Conservation (phyloP, 2,888 invertebrate species). For the Noctua janthe region DNA sequence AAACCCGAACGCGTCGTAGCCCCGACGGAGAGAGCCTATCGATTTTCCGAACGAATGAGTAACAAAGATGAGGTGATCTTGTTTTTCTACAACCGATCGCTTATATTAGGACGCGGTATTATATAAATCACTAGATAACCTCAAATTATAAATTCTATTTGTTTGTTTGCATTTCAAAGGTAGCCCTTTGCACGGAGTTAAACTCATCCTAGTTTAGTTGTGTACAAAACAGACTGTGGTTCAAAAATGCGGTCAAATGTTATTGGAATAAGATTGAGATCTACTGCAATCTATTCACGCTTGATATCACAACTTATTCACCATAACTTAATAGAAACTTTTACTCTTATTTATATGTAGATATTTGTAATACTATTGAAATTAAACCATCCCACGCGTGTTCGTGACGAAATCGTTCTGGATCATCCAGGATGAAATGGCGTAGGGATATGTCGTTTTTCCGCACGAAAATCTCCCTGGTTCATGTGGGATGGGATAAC, state of each 20-base stretch:
- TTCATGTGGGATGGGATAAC: not conserved
- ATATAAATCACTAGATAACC: too few relatives aligned
- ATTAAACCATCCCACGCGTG: not conserved
- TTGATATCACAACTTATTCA: not conserved
- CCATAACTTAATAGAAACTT: not conserved
- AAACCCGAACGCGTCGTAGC: not conserved
- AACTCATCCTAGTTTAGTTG: not conserved
- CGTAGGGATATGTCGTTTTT: not conserved
- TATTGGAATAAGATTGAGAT: not conserved
- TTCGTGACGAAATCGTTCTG: not conserved
- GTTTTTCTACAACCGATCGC: too few relatives aligned
- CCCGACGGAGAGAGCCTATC: too few relatives aligned
- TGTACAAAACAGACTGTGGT: not conserved
- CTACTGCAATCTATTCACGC: not conserved
- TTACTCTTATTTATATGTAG: not conserved
- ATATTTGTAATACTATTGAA: not conserved
- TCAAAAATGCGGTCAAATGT: too few relatives aligned
- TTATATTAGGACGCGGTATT: too few relatives aligned
- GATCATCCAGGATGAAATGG: not conserved
- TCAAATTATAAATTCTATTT: too few relatives aligned
- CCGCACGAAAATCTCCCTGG: accelerated
- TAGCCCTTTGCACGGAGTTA: not conserved
- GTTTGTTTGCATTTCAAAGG: not conserved
- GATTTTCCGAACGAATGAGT: too few relatives aligned
- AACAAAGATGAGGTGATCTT: too few relatives aligned